Percentiles rank a stretch among this genome's conserved stretches.
Conservation (phyloP, 2,797 vertebrate species). For the Coracias cyanogaster region DNA sequence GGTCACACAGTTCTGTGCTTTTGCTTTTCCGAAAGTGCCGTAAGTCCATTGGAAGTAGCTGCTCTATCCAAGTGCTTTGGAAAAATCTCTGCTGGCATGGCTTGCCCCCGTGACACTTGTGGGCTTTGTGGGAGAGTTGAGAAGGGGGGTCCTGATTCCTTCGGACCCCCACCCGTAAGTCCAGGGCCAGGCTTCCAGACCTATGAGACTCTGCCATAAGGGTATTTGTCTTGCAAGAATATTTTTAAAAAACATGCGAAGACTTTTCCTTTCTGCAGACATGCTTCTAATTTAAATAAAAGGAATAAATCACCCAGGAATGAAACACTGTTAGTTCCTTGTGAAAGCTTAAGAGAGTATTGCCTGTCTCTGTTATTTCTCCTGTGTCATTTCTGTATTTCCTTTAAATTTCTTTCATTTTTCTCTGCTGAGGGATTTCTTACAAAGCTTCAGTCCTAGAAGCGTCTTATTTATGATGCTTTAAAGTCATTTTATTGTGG, state of each 20-base stretch:
- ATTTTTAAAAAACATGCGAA: background rate
- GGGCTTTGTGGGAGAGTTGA: background rate
- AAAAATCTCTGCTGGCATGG: fast-evolving
- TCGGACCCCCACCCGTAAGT: too few relatives aligned
- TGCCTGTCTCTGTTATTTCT: background rate
- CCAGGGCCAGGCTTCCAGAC: background rate
- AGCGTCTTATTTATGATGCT: background rate
- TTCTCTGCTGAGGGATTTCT: background rate
- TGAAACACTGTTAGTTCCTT: background rate
- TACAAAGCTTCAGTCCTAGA: background rate
- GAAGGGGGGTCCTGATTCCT: background rate
- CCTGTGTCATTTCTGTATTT: background rate
- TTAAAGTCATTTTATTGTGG: background rate
- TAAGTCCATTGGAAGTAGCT: background rate
- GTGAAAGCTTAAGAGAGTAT: background rate
- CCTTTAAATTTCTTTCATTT: background rate
- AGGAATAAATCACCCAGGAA: background rate
- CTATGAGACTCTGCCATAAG: background rate
- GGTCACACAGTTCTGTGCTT: background rate
- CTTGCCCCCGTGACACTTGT: background rate
- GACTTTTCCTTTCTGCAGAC: background rate
- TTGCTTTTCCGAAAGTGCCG: background rate
- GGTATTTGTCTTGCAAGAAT: background rate
- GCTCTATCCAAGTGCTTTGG: background rate
- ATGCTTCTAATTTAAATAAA: background rate